Base-by-base conservation (phyloP, 2,888 invertebrate genomes). In the Drosophila kokeensis region DNA sequence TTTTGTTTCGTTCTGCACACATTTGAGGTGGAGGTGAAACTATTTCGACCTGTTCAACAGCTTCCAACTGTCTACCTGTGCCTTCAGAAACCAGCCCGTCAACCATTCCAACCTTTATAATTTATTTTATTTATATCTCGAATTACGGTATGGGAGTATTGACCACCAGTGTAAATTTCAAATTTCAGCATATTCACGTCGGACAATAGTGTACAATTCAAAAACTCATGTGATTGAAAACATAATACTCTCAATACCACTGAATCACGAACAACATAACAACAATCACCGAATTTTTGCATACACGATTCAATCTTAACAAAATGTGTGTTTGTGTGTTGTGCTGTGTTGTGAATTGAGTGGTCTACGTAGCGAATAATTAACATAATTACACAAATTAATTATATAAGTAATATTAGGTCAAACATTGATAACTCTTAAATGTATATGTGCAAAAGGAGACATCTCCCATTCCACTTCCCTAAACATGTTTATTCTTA, bases 61-160 rank as follows among this genome's bases (percentile, higher is more conserved):
- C 90, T 90, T 90, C 88, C 85, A 88, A 86, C 81, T 79, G 83
- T 80, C 84, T 83, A 74, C 82, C 75, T 77, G 83, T 71, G 79
- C 79, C 88, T 83, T 73, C 63, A 71, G 57, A 84, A 86, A 86
- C 81, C 81, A 77, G 81, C 79, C 78, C 83, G 75, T 82, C 73
- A 74, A 76, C 66, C 83, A 86, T 83, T 73, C 69, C 76, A 76
- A 89, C 87, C 87, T 87, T 86, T 86, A 84, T 82, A 83, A 87
- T 89, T 86, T 89, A 87, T 87, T 87, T 87, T 89, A 87, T 87
- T 84, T 87, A 82, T 87, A 87, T 84, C 83, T 85, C 83, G 79
- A 90, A 83, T 89, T 90, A 88, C 85, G 87, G 76, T 87, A 89
- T 79, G 91, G 89, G 91, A 90, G 91, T 91, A 91, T 91, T 91